Evolutionary conservation across 2,113 vertebrate species (phyloP), one percentile per base, ranked within the genome.

Genomic region (Tachysurus vachellii): DNA sequence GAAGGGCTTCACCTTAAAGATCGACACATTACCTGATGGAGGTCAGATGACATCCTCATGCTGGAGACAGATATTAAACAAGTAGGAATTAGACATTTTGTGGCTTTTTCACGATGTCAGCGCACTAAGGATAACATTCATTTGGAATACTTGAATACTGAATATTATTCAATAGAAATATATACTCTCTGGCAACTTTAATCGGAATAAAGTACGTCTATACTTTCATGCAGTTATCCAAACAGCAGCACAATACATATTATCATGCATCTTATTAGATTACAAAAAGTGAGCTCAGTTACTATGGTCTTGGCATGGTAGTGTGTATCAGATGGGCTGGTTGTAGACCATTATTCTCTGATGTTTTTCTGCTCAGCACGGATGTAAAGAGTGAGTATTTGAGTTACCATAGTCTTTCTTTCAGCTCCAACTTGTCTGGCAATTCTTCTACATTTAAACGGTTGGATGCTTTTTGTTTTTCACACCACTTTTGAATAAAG

Each of bases 21-120:
- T 56, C 50, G 16, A 44, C 36, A 54, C 75, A 73, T 36, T 80
- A 85, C 68, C 85, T 84, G 87, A 71, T 77, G 80, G 76, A 70
- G 73, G 36, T 82, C 59, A 85, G 86, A 84, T 19, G 17, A 59
- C 61, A 75, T 61, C 84, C 54, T 68, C 56, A 83, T 66, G 44
- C 85, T 86, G 81, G 16, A 71, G 85, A 64, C 44, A 84, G 23
- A 88, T 7, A 84, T 64, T 66, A 17, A 73, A 80, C 82, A 88
- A n/a, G 44, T 31, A 57, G 57, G 36, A 62, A 77, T 85, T 26
- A 77, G 66, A 36, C 11, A 80, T 9, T 79, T 26, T 31, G 23
- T 31, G 42, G 77, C 28, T 57, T 31, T 57, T 31, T 59, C 10
- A 59, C 9, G 1, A 44, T 81, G 21, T 42, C n/a, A 57, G 16